A percentile compares a stretch with the other conserved stretches of the same genome.
Conservation (phyloP, 2,113 vertebrate species). For the Regulus satrapa region DNA sequence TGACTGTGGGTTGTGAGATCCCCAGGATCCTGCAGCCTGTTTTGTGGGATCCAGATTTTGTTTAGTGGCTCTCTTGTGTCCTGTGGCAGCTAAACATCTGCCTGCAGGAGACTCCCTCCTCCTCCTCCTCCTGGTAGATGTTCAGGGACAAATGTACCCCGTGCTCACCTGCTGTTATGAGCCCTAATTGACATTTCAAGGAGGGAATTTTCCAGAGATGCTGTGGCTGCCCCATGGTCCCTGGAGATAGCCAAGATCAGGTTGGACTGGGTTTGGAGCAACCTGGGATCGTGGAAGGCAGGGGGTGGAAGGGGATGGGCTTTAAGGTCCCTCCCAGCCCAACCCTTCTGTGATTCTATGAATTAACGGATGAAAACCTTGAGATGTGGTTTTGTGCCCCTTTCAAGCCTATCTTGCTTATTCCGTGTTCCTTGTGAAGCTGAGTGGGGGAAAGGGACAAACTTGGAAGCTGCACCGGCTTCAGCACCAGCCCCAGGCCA, state of each 20-base stretch:
- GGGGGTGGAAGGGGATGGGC: fast-evolving
- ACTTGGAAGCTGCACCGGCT: background rate
- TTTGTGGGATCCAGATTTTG: background rate
- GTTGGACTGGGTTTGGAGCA: background rate
- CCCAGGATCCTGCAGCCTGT: background rate
- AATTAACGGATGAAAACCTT: background rate
- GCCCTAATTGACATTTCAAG: background rate
- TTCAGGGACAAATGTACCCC: background rate
- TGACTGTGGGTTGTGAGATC: background rate
- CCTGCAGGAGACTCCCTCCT: background rate
- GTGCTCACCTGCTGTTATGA: background rate
- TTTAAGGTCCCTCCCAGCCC: background rate
- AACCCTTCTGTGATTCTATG: background rate
- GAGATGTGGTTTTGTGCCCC: background rate
- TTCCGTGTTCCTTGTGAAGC: background rate
- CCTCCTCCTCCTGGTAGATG: background rate
- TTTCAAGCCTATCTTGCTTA: background rate
- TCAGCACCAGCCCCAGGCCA: background rate
- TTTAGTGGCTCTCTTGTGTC: background rate
- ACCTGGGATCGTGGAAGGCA: background rate
- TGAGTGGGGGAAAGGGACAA: background rate
- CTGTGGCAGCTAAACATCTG: background rate
- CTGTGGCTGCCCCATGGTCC: background rate
- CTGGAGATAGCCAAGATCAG: background rate
- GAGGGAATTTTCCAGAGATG: background rate